A percentile compares a stretch with the other conserved stretches of the same genome.
These are phyloP conservation scores for Ptychochromis oligacanthus DNA, from an alignment of 2,113 vertebrate genomes.

Conservation along the genomic window DNA sequence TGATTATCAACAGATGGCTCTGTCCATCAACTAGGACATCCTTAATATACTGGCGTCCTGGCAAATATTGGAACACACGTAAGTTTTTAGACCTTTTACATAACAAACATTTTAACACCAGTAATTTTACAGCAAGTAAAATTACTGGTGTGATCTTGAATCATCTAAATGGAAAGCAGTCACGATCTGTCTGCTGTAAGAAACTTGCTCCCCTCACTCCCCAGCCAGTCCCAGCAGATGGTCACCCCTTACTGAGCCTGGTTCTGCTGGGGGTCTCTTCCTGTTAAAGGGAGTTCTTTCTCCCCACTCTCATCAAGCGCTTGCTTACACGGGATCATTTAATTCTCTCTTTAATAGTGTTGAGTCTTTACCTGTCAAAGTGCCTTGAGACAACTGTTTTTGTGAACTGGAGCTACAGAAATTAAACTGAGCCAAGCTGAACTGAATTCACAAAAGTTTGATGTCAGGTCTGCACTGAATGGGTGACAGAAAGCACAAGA, in stretches of 20 bases:
- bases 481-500: neutral
- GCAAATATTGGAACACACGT: constrained; percentile 19
- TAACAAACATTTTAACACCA: neutral
- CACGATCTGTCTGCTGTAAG: neutral
- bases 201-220: no score
- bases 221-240: no score
- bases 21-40: constrained; percentile 83
- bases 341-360: no score
- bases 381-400: neutral
- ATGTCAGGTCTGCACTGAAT: neutral
- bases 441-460: neutral
- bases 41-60: constrained; percentile 93
- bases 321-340: no score
- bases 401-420: neutral
- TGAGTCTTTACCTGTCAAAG: neutral
- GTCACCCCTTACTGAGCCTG: no score
- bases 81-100: neutral
- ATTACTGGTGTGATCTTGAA: neutral
- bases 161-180: neutral
- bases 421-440: neutral
- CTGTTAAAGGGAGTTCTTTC: no score
- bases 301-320: no score
- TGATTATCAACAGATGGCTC: constrained; percentile 91
- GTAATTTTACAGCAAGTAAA: neutral
- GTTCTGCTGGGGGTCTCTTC: no score